Percentiles rank a stretch among this genome's conserved stretches.
These are phyloP conservation scores for Saturnia pavonia DNA, from an alignment of 2,888 invertebrate genomes.

Conservation along the genomic window DNA sequence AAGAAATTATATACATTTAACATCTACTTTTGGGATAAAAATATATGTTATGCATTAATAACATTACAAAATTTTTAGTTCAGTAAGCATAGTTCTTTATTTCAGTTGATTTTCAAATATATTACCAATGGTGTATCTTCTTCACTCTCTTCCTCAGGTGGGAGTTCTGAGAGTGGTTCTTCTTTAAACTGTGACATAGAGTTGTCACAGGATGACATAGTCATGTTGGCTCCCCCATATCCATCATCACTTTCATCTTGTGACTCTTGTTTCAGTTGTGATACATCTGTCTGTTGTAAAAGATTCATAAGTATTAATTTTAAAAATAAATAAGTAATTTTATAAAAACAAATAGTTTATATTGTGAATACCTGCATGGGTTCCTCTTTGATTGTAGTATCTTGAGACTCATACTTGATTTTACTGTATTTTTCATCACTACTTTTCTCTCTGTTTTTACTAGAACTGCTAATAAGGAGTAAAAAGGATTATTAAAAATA, in stretches of 20 bases:
- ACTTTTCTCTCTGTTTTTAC: conserved; percentile 64
- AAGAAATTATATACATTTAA: neutral
- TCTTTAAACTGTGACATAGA: conserved; percentile 86
- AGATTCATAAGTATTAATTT: neutral
- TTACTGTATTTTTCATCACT: conserved; percentile 59
- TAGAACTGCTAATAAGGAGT: conserved; percentile 48
- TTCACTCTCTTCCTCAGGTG: conserved; percentile 83
- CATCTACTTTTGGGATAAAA: neutral
- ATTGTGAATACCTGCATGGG: conserved; percentile 57
- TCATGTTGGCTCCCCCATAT: conserved; percentile 69
- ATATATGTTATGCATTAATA: neutral
- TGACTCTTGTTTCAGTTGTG: conserved; percentile 71
- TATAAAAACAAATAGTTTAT: neutral
- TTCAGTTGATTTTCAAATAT: conserved; percentile 30
- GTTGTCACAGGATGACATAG: conserved; percentile 88
- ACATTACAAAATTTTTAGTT: neutral
- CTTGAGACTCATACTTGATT: conserved; percentile 50
- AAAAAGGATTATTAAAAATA: neutral
- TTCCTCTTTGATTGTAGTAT: conserved; percentile 67
- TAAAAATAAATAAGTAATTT: neutral
- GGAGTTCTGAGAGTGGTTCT: conserved; percentile 75
- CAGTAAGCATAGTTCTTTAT: neutral
- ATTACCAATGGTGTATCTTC: conserved; percentile 89
- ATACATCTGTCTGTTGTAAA: conserved; percentile 53
- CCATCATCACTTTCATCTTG: conserved; percentile 71